Base-by-base conservation (phyloP, 2,113 vertebrate species). In the Prochilodus magdalenae region DNA sequence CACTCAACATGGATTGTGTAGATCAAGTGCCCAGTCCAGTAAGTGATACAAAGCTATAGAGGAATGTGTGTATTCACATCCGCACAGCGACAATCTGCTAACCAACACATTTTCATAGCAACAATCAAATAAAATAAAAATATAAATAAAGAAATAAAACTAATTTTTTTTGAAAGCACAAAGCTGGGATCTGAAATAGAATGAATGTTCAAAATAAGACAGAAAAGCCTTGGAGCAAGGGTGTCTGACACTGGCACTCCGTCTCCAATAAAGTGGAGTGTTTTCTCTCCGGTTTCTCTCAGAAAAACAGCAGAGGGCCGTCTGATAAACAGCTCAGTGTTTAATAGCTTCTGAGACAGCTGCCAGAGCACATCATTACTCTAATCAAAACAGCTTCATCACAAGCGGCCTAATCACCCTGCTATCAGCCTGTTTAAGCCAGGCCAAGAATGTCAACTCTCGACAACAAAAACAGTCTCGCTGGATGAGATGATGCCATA, bases 291-390 rank as follows among this genome's bases (percentile, higher is more conserved):
- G 53, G 62, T 60, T 60, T 76, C 40, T 57, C 40, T 27, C 26
- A 7, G 8, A 73, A 71, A 67, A 77, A 51, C 40, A 75, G 67
- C 22, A 40, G 69, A 44, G 66, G 51, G 70, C 67, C 10, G 30
- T 59, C 79, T 79, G 49, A 74, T 73, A 79, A 67, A 73, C 71
- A 60, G 73, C 80, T 73, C 74, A 63, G 66, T 71, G 77, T 51
- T 83, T 86, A 80, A 74, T 75, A 83, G 79, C 77, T 29, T n/a
- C 59, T 75, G 79, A 65, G 74, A 77, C 67, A 73, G 60, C 51
- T 72, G 70, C 71, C 57, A 69, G 70, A 73, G 76, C 72, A 53
- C 75, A 49, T 77, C 67, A 78, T 75, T 66, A 63, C 70, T 59
- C 60, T 33, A 51, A 76, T 55, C 20, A 73, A 81, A 85, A 70